Conservation (phyloP, 2,113 vertebrate genomes). For the Lamprotornis superbus region DNA sequence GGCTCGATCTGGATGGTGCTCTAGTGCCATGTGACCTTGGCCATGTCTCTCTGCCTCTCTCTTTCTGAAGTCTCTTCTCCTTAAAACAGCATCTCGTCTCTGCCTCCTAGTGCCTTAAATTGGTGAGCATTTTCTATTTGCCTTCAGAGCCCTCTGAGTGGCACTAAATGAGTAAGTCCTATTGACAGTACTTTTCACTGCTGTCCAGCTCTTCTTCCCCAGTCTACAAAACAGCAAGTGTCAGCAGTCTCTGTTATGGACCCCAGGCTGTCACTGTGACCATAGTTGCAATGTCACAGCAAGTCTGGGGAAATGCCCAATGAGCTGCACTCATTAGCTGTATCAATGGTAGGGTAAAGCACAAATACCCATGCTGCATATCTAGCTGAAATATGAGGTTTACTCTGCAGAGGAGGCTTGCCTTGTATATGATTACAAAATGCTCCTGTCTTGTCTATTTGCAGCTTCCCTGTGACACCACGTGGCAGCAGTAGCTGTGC, state of each 20-base stretch:
- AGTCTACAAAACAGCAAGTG: neutral
- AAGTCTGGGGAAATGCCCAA: neutral
- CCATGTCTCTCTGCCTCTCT: neutral
- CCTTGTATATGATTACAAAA: neutral
- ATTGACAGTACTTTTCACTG: neutral
- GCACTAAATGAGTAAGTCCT: neutral
- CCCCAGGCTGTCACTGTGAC: neutral
- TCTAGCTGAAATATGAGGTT: neutral
- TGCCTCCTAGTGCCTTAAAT: neutral
- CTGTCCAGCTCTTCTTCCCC: neutral
- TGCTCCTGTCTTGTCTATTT: neutral
- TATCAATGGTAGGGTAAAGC: neutral
- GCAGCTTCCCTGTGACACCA: neutral
- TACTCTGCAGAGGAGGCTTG: neutral
- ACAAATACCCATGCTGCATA: neutral
- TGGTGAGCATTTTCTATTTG: neutral
- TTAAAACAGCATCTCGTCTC: neutral
- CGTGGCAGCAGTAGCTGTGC: neutral
- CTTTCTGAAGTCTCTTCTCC: neutral
- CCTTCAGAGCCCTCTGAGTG: neutral
- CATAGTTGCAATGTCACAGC: rapidly evolving
- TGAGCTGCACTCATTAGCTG: neutral
- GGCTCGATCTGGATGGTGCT: neutral
- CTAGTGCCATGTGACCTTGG: neutral
- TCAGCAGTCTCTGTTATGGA: neutral